A percentile compares a stretch with the other conserved stretches of the same genome.
Evolutionary conservation across 2,888 invertebrate genomes (phyloP).

Genomic region (Horisme vitalbata): DNA sequence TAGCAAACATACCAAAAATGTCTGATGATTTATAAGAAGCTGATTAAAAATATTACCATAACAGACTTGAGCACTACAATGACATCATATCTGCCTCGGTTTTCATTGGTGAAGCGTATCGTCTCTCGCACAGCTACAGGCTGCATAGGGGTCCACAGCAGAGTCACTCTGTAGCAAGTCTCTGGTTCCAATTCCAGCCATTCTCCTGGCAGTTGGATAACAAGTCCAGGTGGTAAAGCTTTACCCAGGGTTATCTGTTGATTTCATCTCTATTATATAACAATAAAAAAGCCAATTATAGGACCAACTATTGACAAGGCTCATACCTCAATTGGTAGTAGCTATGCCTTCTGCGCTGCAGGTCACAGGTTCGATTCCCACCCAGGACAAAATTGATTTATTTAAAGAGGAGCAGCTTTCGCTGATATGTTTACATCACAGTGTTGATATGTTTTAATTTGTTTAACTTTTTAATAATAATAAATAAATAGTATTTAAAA

Average conservation of each 20-base stretch:
- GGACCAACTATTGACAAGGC: too few relatives aligned
- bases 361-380: too few relatives aligned
- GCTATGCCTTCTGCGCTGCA: too few relatives aligned
- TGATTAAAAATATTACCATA: constrained; percentile 55
- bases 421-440: too few relatives aligned
- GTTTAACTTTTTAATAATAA: too few relatives aligned
- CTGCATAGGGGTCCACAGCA: constrained; percentile 85
- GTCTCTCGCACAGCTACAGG: constrained; percentile 84
- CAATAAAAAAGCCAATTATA: too few relatives aligned
- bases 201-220: constrained; percentile 81
- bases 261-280: constrained; percentile 7
- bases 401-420: too few relatives aligned
- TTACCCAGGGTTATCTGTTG: constrained; percentile 64
- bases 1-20: too few relatives aligned
- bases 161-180: constrained; percentile 77
- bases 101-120: constrained; percentile 84
- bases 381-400: too few relatives aligned
- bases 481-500: too few relatives aligned
- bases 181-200: constrained; percentile 80
- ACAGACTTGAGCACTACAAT: constrained; percentile 84
- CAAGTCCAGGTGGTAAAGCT: constrained; percentile 80
- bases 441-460: too few relatives aligned
- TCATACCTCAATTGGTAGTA: too few relatives aligned
- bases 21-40: background rate
- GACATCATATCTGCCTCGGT: constrained; percentile 86